Conservation (phyloP, 1,140 invertebrate genomes). For the Drosophila nebulosa region DNA sequence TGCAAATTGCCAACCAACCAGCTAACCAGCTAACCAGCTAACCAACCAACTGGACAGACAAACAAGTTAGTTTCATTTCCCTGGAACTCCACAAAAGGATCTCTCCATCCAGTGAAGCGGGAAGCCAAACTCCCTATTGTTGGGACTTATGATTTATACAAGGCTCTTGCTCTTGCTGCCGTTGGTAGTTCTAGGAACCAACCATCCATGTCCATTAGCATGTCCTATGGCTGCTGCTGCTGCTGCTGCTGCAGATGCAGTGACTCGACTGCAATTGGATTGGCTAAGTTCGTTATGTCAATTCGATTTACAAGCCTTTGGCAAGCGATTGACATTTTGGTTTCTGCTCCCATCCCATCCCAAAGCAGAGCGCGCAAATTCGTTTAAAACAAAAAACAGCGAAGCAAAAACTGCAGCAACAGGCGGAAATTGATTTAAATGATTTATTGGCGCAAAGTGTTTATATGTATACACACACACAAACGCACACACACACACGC, state of each 20-base stretch:
- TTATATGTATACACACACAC: conserved; percentile 9
- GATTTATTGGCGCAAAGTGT: conserved; percentile 64
- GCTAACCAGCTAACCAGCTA: neutral
- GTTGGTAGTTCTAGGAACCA: conserved; percentile 38
- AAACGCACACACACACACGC: conserved; percentile 13
- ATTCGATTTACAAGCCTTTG: conserved; percentile 72
- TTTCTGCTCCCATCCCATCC: conserved; percentile 17
- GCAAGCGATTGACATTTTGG: conserved; percentile 71
- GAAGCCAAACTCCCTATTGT: conserved; percentile 46
- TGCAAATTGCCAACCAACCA: conserved; percentile 51
- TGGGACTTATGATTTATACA: conserved; percentile 59
- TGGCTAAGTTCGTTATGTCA: conserved; percentile 71
- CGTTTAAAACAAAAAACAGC: conserved; percentile 30
- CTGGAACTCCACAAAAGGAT: conserved; percentile 39
- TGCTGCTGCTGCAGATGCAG: too few relatives aligned
- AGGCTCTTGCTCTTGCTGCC: conserved; percentile 19
- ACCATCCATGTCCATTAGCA: conserved; percentile 12
- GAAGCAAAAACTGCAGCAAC: conserved; percentile 26
- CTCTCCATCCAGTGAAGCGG: neutral
- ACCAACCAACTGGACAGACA: conserved; percentile 1
- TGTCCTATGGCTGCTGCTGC: conserved; percentile 34
- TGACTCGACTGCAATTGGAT: neutral
- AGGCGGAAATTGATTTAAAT: conserved; percentile 77
- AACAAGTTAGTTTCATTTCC: conserved; percentile 31
- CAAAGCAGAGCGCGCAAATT: conserved; percentile 21